Evolutionary conservation across 1,140 invertebrate genomes (phyloP).

Genomic region (Papilio machaon): DNA sequence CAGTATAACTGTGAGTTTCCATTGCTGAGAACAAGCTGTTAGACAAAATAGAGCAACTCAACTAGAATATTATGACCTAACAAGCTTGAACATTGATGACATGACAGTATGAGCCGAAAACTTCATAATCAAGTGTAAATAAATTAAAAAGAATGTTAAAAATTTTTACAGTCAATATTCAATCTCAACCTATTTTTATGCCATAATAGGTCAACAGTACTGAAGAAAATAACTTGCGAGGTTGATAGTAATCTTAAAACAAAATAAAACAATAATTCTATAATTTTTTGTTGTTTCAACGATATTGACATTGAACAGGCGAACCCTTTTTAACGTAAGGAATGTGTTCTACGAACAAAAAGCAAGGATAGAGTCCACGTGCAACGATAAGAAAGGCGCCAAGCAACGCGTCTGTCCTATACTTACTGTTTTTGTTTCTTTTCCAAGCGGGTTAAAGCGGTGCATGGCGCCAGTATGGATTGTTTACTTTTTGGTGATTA

Average conservation of each 20-base stretch:
- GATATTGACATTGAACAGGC: slow-evolving; percentile 36
- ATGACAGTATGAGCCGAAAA: no score
- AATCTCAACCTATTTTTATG: no score
- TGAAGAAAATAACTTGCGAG: neutral
- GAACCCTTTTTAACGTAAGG: slow-evolving; percentile 46
- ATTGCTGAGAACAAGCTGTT: no score
- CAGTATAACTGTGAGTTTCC: neutral
- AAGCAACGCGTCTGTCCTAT: slow-evolving; percentile 50
- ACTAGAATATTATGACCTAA: no score
- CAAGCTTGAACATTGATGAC: no score
- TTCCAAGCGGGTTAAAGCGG: slow-evolving; percentile 40
- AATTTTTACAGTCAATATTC: no score
- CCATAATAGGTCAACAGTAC: neutral
- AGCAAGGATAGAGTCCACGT: slow-evolving; percentile 63
- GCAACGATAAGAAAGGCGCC: slow-evolving; percentile 74
- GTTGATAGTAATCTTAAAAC: slow-evolving; percentile 21
- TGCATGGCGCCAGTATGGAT: slow-evolving; percentile 62
- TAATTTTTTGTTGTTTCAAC: neutral
- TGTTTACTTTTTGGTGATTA: slow-evolving; percentile 63
- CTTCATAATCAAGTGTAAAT: no score
- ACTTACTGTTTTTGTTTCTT: slow-evolving; percentile 60
- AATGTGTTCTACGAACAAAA: slow-evolving; percentile 64
- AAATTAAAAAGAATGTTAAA: no score
- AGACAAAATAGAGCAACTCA: no score
- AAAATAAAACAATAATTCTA: slow-evolving; percentile 33